A percentile compares a stretch with the other conserved stretches of the same genome.
Evolutionary conservation across 2,113 vertebrate genomes (phyloP).

Genomic region (Petaurus breviceps): DNA sequence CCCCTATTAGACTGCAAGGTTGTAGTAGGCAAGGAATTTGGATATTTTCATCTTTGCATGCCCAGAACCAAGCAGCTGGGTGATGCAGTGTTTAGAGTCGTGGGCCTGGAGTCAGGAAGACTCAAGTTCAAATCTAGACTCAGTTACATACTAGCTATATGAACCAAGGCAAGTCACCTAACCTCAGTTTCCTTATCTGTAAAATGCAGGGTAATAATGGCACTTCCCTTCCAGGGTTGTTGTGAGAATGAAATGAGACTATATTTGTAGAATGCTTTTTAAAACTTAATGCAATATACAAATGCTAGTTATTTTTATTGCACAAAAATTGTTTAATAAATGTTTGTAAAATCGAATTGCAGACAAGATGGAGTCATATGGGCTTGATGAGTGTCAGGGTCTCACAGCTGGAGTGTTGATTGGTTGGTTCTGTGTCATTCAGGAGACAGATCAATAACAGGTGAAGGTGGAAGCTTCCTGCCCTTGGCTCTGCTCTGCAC

Average conservation of each 20-base stretch:
- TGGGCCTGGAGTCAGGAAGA: neutral
- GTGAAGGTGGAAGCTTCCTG: neutral
- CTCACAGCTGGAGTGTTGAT: neutral
- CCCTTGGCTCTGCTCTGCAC: neutral
- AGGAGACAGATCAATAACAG: neutral
- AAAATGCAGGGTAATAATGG: neutral
- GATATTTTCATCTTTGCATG: neutral
- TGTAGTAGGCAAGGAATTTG: neutral
- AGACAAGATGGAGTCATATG: neutral
- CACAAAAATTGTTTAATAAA: neutral
- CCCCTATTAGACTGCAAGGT: neutral
- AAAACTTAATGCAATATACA: neutral
- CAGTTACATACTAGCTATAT: neutral
- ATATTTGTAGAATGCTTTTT: neutral
- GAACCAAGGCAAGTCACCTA: neutral
- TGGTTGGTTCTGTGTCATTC: neutral
- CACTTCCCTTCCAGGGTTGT: neutral
- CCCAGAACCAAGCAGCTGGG: neutral
- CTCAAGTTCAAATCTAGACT: neutral
- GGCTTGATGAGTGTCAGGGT: neutral
- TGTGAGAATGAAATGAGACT: neutral
- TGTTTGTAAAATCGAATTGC: neutral
- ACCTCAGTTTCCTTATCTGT: neutral
- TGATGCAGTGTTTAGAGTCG: neutral
- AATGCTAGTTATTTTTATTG: neutral